Evolutionary conservation across 2,888 invertebrate species (phyloP).

Genomic region (Rhimphoctona megacephalus): DNA sequence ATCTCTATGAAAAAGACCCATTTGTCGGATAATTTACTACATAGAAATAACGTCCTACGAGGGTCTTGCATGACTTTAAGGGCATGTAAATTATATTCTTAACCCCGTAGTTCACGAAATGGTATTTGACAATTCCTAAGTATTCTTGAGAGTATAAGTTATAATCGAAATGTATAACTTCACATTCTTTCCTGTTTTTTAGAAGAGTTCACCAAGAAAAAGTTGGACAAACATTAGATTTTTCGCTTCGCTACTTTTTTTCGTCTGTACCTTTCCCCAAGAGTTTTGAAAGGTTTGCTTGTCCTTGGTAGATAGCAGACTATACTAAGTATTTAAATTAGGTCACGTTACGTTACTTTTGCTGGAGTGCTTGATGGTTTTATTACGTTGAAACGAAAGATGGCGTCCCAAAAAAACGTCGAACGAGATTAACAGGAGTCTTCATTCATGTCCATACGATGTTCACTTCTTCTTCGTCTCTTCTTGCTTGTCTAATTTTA

Average conservation of each 20-base stretch:
- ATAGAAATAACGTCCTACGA: neutral
- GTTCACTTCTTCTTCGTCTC: constrained; percentile 16
- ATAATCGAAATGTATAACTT: neutral
- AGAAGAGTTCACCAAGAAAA: neutral
- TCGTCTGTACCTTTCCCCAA: constrained; percentile 28
- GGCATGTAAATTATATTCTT: neutral
- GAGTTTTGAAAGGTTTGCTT: constrained; percentile 9
- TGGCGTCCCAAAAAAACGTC: neutral
- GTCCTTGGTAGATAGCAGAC: constrained; percentile 28
- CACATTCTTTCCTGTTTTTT: neutral
- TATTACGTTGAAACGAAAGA: constrained; percentile 17
- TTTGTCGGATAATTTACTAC: neutral
- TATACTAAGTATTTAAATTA: constrained; percentile 66
- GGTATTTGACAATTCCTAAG: neutral
- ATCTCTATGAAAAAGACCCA: neutral
- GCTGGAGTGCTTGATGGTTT: constrained; percentile 24
- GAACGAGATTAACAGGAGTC: constrained; percentile 31
- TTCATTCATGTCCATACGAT: constrained; percentile 8
- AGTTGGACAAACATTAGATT: constrained; percentile 6
- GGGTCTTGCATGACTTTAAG: neutral
- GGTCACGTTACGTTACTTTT: constrained; percentile 67
- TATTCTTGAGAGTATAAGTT: neutral
- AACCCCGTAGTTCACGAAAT: neutral
- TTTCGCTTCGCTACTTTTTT: constrained; percentile 11
- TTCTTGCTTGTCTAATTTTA: constrained; percentile 42